These are phyloP conservation scores for Sylvilagus bachmani DNA, from an alignment of 2,113 vertebrate genomes.

Conservation along the genomic window DNA sequence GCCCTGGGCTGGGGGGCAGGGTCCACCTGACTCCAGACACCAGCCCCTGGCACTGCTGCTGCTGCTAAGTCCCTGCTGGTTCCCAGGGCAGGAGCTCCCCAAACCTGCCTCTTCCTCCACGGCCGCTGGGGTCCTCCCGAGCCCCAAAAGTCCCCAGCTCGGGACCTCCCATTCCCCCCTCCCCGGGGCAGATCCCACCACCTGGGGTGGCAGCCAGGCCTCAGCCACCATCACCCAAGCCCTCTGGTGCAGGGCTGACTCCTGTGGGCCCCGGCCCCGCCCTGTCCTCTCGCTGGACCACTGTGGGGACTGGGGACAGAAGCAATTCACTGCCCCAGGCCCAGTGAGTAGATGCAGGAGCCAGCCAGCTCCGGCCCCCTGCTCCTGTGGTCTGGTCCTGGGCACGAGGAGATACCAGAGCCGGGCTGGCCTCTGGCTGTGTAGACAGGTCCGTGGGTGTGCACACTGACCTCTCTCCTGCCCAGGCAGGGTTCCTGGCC, in stretches of 20 bases:
- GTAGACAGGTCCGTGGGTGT: not conserved
- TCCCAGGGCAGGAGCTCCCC: not conserved
- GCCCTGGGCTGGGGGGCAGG: not conserved
- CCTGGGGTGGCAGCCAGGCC: not conserved
- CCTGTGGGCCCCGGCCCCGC: no score
- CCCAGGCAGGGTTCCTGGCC: not conserved
- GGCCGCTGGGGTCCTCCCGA: not conserved
- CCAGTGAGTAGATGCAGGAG: not conserved
- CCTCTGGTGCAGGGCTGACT: not conserved
- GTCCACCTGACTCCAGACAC: not conserved
- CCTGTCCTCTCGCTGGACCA: no score
- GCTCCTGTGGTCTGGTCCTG: not conserved
- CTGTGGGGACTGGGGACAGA: not conserved
- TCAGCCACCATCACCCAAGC: not conserved
- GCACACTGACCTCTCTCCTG: not conserved
- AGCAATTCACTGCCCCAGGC: not conserved
- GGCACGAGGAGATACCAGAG: not conserved
- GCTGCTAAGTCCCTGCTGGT: accelerated
- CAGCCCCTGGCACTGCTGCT: no score
- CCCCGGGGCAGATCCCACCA: not conserved
- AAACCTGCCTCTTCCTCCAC: not conserved
- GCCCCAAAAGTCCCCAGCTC: not conserved
- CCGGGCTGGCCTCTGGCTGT: not conserved
- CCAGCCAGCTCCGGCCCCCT: no score
- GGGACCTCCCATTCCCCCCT: accelerated